These are phyloP conservation scores for Sebastes miniatus DNA, from an alignment of 2,797 vertebrate genomes.

Conservation along the genomic window DNA sequence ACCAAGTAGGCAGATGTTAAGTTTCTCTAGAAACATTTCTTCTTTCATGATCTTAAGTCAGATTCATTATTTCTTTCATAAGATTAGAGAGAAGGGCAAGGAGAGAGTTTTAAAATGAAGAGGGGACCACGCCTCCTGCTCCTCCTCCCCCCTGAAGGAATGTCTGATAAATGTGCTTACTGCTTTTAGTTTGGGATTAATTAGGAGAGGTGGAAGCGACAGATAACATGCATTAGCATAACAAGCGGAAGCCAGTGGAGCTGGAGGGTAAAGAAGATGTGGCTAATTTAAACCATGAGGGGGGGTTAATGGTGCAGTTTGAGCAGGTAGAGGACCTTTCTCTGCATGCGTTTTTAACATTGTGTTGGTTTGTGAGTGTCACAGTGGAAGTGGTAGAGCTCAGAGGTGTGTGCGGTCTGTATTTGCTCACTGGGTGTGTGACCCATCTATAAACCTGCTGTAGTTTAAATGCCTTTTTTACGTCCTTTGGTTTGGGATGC, in stretches of 20 bases:
- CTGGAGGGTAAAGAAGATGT: slow-evolving; percentile 49
- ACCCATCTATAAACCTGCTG: slow-evolving; percentile 31
- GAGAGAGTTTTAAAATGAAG: slow-evolving; percentile 1
- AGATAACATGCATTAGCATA: slow-evolving; percentile 65
- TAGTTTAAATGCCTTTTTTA: slow-evolving; percentile 17
- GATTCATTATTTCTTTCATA: slow-evolving; percentile 11
- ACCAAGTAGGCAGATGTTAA: background rate
- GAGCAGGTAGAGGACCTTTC: slow-evolving; percentile 20
- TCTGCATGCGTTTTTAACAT: background rate
- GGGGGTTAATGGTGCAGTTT: slow-evolving; percentile 71
- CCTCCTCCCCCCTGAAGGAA: slow-evolving; percentile 52
- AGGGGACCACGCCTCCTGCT: background rate
- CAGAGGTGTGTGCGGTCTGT: background rate
- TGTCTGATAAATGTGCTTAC: slow-evolving; percentile 59
- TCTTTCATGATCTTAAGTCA: slow-evolving; percentile 26
- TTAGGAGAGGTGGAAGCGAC: slow-evolving; percentile 50
- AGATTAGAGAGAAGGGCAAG: slow-evolving; percentile 36
- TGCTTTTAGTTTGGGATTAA: slow-evolving; percentile 67
- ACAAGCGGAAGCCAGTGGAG: slow-evolving; percentile 60
- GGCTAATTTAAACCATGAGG: slow-evolving; percentile 74
- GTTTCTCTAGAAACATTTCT: slow-evolving; percentile 9
- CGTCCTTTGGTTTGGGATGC: slow-evolving; percentile 15
- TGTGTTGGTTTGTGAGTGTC: background rate
- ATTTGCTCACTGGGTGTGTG: slow-evolving; percentile 35
- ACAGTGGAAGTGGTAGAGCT: background rate